Evolutionary conservation across 2,797 vertebrate genomes (phyloP).

Genomic region (Falco concolor): DNA sequence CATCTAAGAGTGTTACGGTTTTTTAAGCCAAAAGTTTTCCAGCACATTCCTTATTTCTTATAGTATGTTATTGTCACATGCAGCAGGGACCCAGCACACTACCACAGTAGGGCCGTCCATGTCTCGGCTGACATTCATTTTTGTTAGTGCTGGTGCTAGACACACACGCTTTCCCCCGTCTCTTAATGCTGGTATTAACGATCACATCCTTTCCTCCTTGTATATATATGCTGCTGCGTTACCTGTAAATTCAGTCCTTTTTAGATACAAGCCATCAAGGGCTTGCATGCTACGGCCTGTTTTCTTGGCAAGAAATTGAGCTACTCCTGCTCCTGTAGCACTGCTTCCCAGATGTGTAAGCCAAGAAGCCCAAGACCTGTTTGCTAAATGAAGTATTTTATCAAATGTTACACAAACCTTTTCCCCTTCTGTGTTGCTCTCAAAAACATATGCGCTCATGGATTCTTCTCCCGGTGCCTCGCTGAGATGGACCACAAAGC

Average conservation of each 20-base stretch:
- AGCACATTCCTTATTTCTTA: not conserved
- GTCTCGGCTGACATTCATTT: not conserved
- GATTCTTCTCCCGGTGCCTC: constrained; percentile 79
- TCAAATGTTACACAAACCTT: constrained; percentile 78
- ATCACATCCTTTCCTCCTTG: not conserved
- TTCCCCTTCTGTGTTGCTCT: constrained; percentile 97
- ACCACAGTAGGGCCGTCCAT: fast-evolving
- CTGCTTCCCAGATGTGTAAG: not conserved
- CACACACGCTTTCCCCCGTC: not conserved
- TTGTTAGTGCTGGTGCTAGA: not conserved
- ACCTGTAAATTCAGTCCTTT: not conserved
- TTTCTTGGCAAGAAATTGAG: not conserved
- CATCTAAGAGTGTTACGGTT: not conserved
- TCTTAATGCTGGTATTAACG: not conserved
- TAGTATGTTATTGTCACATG: not conserved
- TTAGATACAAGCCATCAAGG: not conserved
- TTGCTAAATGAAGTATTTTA: not conserved
- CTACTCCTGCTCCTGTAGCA: not conserved
- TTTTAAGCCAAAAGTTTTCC: not conserved
- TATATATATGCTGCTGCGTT: not conserved
- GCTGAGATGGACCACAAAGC: constrained; percentile 84
- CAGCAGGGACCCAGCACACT: not conserved
- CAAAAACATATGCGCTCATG: constrained; percentile 88
- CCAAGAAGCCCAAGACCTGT: not conserved
- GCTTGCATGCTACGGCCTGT: not conserved